Base-by-base conservation (phyloP, 1,140 invertebrate genomes). In the Drosophila pachea region DNA sequence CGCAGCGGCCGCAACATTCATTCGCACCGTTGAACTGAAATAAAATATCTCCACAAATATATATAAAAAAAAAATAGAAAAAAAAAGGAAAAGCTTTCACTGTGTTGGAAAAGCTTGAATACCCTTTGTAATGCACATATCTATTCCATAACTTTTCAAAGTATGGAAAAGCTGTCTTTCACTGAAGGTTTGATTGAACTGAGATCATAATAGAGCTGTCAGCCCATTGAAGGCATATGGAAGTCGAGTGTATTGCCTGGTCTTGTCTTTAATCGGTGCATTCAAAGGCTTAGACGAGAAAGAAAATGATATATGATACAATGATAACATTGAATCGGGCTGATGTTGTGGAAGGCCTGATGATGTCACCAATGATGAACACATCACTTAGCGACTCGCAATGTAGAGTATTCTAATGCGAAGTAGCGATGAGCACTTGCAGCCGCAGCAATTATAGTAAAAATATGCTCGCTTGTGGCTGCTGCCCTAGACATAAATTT, bases 401-500 rank as follows among this genome's bases (percentile, higher is more conserved):
- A 40, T 12, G 1, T n/a, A 55, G 32, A 5, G 32, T 35, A 52
- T 16, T 7, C 5, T 12, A 8, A 29, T 22, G 16, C 7, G 12
- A 49, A 54, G 43, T 35, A 52, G 56, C 56, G 56, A 7, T 35
- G 11, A n/a, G n/a, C n/a, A 12, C 9, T 60, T 49, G 9, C 53
- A 67, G 16, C 38, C 42, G 52, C 40, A 47, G 16, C 47, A 82
- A 77, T 77, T 72, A 72, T 55, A 82, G 50, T 74, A 48, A 48
- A 78, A 76, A 81, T 68, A 69, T 75, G 12, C 31, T 12, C 12
- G 12, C n/a, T 4, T 68, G 52, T 62, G 35, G 22, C 73, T 74
- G 16, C 73, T 86, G 76, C 81, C 79, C 81, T 79, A 84, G 79
- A 84, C 81, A 84, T 81, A 76, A 86, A 84, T 84, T 81, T 61